Percentiles rank a stretch among this genome's conserved stretches.
Evolutionary conservation across 2,113 vertebrate genomes (phyloP).

Genomic region (Panurus biarmicus): DNA sequence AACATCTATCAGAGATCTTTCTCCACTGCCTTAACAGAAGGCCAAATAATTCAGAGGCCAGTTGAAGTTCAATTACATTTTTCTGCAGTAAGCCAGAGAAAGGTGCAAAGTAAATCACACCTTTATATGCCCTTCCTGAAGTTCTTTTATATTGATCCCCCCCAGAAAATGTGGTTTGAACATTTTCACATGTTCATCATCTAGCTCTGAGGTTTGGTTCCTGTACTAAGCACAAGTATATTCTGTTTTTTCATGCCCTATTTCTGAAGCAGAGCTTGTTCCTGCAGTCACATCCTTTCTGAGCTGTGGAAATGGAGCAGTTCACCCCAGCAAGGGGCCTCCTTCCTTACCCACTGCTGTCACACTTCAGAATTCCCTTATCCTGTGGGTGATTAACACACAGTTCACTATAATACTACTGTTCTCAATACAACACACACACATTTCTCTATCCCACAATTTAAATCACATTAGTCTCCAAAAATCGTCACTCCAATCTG

Average conservation of each 20-base stretch:
- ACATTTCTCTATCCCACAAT: neutral
- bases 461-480: neutral
- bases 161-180: neutral
- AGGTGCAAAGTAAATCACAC: slow-evolving; percentile 37
- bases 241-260: neutral
- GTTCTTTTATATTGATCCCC: neutral
- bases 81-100: slow-evolving; percentile 31
- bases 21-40: neutral
- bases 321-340: accelerated
- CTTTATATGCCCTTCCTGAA: slow-evolving; percentile 6
- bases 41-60: slow-evolving; percentile 26
- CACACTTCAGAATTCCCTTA: neutral
- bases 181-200: neutral
- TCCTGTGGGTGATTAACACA: neutral
- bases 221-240: neutral
- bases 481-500: neutral
- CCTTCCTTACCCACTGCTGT: neutral
- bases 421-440: neutral
- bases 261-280: neutral
- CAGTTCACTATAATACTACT: neutral
- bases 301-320: neutral
- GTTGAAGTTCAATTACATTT: slow-evolving; percentile 37
- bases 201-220: neutral
- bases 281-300: neutral
- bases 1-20: neutral